These are phyloP conservation scores for Trissoscelio sp. DNA, from an alignment of 2,888 invertebrate genomes.

Conservation along the genomic window DNA sequence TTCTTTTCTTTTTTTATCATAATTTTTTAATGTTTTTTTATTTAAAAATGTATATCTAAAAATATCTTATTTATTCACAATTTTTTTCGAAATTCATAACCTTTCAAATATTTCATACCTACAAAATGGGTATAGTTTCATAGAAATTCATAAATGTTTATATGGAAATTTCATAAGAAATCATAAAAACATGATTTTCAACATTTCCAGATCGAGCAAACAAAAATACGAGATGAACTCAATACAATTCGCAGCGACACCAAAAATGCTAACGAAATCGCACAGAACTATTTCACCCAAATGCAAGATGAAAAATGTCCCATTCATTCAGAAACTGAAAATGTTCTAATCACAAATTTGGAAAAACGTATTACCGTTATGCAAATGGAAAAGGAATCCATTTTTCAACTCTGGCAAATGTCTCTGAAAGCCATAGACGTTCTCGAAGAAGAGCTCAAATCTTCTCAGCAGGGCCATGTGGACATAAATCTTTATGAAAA, in stretches of 20 bases:
- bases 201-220: conserved; percentile 73
- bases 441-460: conserved; percentile 87
- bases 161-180: no score
- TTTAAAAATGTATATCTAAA: no score
- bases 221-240: conserved; percentile 75
- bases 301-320: conserved; percentile 72
- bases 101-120: no score
- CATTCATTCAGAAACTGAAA: conserved; percentile 57
- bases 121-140: no score
- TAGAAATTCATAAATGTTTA: no score
- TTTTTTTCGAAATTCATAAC: no score
- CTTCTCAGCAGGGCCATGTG: conserved; percentile 76
- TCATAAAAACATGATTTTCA: background rate
- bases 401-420: conserved; percentile 88
- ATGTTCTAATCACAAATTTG: conserved; percentile 75
- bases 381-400: conserved; percentile 87
- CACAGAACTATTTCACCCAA: conserved; percentile 72
- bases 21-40: no score
- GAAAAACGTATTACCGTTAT: conserved; percentile 77
- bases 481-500: conserved; percentile 75
- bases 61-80: no score
- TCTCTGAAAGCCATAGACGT: conserved; percentile 87
- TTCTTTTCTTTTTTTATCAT: no score
- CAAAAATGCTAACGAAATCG: conserved; percentile 71
- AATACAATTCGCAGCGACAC: conserved; percentile 73